phyloP scores from a whole-genome alignment of 2,888 invertebrate species.

The Ennomos erosarius region DNA sequence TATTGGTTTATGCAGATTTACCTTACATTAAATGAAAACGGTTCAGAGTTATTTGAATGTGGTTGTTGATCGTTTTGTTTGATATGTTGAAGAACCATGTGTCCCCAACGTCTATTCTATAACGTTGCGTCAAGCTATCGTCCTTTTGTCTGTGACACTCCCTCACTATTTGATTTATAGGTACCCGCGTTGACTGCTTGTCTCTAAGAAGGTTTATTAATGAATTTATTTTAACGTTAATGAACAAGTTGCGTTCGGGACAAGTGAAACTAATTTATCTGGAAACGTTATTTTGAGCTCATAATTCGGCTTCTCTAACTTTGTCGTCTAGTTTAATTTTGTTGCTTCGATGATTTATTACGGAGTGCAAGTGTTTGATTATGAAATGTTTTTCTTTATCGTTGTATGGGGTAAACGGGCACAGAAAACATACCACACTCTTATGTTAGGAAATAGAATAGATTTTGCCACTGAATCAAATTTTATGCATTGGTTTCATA shows the following conservation, averaged over 20 bases:
- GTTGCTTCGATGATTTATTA: conserved; percentile 19
- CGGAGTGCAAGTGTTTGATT: conserved; percentile 3
- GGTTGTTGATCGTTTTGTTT: too few relatives aligned
- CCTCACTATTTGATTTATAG: conserved; percentile 85
- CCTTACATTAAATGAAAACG: too few relatives aligned
- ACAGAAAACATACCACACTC: too few relatives aligned
- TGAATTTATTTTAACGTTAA: conserved; percentile 85
- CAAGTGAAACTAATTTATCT: conserved; percentile 82
- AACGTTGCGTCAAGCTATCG: conserved; percentile 59
- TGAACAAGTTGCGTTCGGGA: conserved; percentile 80
- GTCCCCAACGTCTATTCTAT: conserved; percentile 40
- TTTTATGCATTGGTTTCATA: too few relatives aligned
- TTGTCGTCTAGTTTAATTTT: conserved; percentile 32
- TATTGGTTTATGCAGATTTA: too few relatives aligned
- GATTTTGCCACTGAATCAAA: too few relatives aligned
- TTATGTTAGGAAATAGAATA: too few relatives aligned
- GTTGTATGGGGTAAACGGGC: conserved; percentile 6
- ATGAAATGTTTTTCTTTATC: conserved; percentile 11
- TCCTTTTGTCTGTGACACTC: conserved; percentile 82
- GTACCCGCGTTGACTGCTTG: conserved; percentile 79
- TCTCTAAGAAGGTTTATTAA: conserved; percentile 78
- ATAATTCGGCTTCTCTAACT: conserved; percentile 42
- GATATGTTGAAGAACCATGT: conserved; percentile 43
- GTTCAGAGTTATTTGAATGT: too few relatives aligned
- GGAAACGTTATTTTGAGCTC: conserved; percentile 70